These are phyloP conservation scores for Sepiola atlantica DNA, from an alignment of 2,888 invertebrate species.

Conservation along the genomic window DNA sequence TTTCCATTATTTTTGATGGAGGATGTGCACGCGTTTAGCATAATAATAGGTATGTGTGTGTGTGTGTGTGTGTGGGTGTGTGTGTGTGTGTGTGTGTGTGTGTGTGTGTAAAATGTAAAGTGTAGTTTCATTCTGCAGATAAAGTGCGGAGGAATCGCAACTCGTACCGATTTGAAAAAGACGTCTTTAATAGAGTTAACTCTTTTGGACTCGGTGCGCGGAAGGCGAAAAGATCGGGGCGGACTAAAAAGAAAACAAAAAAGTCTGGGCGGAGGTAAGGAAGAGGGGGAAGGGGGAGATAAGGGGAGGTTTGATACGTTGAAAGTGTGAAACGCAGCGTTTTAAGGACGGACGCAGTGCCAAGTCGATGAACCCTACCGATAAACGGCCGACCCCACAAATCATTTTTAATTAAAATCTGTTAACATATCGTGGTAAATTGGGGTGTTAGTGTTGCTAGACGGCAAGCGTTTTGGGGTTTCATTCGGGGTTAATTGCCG, in stretches of 20 bases:
- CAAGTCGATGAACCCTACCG: constrained; percentile 24
- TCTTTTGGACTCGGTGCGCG: background rate
- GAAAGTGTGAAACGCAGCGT: background rate
- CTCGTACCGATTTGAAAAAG: background rate
- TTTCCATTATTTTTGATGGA: no score
- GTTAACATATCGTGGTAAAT: constrained; percentile 39
- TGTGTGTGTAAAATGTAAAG: background rate
- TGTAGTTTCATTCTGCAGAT: background rate
- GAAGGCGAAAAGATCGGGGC: background rate
- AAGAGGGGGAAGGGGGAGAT: no score
- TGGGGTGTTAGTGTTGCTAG: background rate
- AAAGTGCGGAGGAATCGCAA: background rate
- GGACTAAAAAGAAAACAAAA: background rate
- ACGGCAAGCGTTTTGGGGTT: background rate
- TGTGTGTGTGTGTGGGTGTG: background rate
- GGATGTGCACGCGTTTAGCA: background rate
- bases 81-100: background rate
- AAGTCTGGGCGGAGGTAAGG: background rate
- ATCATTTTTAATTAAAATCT: constrained; percentile 45
- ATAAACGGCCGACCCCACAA: constrained; percentile 41
- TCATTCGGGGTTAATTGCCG: background rate
- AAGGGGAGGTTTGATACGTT: background rate
- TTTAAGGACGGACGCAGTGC: background rate
- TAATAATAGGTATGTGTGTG: no score
- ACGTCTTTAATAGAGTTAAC: background rate